Percentiles rank a stretch among this genome's conserved stretches.
These are phyloP conservation scores for Cinclus mexicanus DNA, from an alignment of 2,113 vertebrate species.

Conservation along the genomic window DNA sequence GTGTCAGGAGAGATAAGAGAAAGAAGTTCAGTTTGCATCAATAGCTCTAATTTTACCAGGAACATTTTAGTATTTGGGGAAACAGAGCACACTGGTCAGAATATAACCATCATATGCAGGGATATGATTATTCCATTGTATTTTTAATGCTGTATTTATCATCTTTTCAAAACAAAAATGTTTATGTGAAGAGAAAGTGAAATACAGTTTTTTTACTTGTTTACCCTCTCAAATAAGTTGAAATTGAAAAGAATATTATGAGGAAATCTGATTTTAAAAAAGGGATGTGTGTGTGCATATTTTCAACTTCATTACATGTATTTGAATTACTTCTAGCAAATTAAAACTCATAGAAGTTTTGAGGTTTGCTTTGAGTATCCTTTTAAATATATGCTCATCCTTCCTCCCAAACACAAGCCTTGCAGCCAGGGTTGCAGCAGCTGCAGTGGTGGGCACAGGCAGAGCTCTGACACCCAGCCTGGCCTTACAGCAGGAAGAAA, in stretches of 20 bases:
- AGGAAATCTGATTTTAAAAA: not conserved
- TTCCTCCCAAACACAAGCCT: not conserved
- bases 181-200: not conserved
- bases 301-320: not conserved
- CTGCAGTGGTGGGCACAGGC: not conserved
- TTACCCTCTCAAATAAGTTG: not conserved
- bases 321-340: not conserved
- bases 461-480: not conserved
- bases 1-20: not conserved
- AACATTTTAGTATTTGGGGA: not conserved
- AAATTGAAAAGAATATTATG: not conserved
- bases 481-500: not conserved
- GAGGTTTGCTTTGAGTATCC: not conserved
- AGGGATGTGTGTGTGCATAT: not conserved
- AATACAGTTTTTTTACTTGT: not conserved
- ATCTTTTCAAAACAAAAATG: not conserved
- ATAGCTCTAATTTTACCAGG: not conserved
- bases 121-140: not conserved
- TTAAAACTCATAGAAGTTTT: not conserved
- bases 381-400: not conserved
- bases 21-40: not conserved
- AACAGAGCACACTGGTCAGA: rapidly evolving
- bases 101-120: not conserved
- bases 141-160: not conserved
- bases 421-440: not conserved